These are phyloP conservation scores for Pseudopipra pipra DNA, from an alignment of 2,113 vertebrate genomes.

Conservation along the genomic window DNA sequence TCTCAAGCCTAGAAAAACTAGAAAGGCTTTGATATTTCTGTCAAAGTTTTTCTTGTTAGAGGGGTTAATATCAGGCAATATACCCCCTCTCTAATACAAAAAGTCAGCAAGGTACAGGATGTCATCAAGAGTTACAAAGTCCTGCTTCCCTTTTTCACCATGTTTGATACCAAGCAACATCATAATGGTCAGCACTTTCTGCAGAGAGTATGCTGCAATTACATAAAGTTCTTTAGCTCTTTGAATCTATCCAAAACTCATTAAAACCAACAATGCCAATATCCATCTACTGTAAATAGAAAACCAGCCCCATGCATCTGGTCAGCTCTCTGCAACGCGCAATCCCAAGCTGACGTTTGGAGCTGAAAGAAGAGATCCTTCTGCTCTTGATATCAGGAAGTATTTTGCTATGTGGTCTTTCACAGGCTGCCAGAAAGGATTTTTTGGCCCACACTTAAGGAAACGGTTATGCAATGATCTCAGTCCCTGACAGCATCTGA, in stretches of 20 bases:
- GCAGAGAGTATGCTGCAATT: neutral
- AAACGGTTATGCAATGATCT: neutral
- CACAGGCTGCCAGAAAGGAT: neutral
- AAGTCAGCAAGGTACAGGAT: neutral
- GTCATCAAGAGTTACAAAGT: neutral
- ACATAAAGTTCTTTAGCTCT: neutral
- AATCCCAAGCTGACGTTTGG: neutral
- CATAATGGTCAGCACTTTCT: neutral
- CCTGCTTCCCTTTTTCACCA: neutral
- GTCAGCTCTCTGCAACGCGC: neutral
- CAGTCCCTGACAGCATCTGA: neutral
- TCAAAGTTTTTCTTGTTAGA: neutral
- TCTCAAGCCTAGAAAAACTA: neutral
- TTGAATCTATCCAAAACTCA: neutral
- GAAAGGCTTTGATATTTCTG: neutral
- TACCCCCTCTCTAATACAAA: neutral
- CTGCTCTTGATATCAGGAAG: neutral
- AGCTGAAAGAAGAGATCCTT: neutral
- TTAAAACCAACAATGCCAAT: neutral
- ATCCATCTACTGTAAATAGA: neutral
- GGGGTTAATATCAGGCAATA: neutral
- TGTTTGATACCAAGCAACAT: neutral
- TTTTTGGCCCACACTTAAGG: neutral
- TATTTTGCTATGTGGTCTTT: neutral
- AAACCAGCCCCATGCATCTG: neutral